These are phyloP conservation scores for Lepisosteus osseus DNA, from an alignment of 2,113 vertebrate genomes.

Conservation along the genomic window DNA sequence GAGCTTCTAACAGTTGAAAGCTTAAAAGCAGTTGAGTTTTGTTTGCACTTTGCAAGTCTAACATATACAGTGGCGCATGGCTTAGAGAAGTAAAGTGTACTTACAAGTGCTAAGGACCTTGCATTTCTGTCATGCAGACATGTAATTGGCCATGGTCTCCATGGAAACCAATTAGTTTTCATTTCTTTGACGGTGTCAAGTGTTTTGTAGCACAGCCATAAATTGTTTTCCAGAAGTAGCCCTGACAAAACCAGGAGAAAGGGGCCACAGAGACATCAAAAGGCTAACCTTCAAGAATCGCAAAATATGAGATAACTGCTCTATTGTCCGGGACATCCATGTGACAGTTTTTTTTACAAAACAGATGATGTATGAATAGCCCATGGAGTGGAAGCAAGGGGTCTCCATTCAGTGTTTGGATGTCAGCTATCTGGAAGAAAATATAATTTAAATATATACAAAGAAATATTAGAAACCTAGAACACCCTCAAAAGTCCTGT, in stretches of 20 bases:
- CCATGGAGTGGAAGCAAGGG: slow-evolving; percentile 3
- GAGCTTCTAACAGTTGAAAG: slow-evolving; percentile 22
- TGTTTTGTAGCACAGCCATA: slow-evolving; percentile 44
- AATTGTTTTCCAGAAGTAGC: slow-evolving; percentile 60
- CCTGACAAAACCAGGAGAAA: slow-evolving; percentile 40
- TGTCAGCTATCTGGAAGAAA: slow-evolving; percentile 1
- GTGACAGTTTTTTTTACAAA: slow-evolving; percentile 18
- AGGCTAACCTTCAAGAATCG: slow-evolving; percentile 41
- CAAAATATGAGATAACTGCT: slow-evolving; percentile 24
- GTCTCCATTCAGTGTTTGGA: slow-evolving; percentile 1
- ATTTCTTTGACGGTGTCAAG: slow-evolving; percentile 55
- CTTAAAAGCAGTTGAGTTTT: slow-evolving; percentile 21
- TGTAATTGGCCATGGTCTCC: slow-evolving; percentile 43
- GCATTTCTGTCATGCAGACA: slow-evolving; percentile 62
- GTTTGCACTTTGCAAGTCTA: too few species aligned
- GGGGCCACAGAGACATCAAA: slow-evolving; percentile 41
- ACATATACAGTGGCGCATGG: slow-evolving; percentile 12
- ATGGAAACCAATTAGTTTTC: slow-evolving; percentile 76
- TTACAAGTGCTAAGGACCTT: slow-evolving; percentile 61
- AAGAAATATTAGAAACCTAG: background rate
- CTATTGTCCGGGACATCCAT: slow-evolving; percentile 9
- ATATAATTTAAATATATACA: slow-evolving; percentile 5
- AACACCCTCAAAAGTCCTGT: background rate
- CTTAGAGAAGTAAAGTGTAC: slow-evolving; percentile 41
- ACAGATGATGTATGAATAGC: slow-evolving; percentile 17